Evolutionary conservation across 2,888 invertebrate species (phyloP), one percentile per base, ranked within the genome.

Genomic region (Yponomeuta sedellus): DNA sequence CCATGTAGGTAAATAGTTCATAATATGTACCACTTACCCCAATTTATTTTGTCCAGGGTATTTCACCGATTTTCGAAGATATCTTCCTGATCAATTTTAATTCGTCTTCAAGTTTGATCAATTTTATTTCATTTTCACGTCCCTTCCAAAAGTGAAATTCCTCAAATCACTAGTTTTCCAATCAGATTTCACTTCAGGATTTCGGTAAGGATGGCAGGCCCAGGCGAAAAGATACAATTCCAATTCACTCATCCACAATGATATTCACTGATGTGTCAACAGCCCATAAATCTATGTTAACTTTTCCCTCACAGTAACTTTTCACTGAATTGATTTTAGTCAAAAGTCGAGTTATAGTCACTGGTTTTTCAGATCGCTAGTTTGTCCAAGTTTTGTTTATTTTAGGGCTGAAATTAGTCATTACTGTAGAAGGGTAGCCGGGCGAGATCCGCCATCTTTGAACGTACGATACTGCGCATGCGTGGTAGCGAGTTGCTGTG

Each of bases 381-480:
- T 12, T 52, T 52, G 44, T 52, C 16, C 64, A 40, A 68, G 16
- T 66, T 71, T 71, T 72, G 71, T 75, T 71, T 73, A 70, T 68
- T 76, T 79, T 77, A 73, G 70, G 69, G 67, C 66, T 69, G 73
- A 72, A 77, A 75, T 78, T 76, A 73, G 74, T 77, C 73, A 77
- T 75, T 77, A 79, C 77, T 78, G 78, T 74, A 72, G 73, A 70
- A 71, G 71, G 68, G 69, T 71, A 73, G 74, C 76, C 78, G 75
- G 77, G 72, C 74, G 71, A 69, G 67, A 68, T 71, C 81, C 73
- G 84, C 86, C 86, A 86, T 86, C 68, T 82, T 85, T 77, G 68
- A 66, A 68, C 64, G 64, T 52, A 20, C 12, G 16, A 52, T 52
- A 64, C 40, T 64, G 69, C 86, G 83, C 86, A 81, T 81, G 86